Conservation (phyloP, 2,888 invertebrate genomes). For the Cotesia congregata region DNA sequence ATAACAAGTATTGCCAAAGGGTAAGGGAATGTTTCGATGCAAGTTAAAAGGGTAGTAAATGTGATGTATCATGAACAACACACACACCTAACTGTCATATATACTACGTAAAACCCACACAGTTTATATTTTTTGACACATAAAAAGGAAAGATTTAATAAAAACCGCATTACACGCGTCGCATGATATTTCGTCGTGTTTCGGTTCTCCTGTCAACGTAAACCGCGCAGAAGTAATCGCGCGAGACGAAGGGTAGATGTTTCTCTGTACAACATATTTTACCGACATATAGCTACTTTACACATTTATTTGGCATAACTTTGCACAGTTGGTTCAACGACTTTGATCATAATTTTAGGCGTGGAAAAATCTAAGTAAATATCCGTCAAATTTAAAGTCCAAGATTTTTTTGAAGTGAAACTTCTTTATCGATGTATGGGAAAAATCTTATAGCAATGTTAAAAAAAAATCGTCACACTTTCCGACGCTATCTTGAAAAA, state of each 20-base stretch:
- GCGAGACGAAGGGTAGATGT: conserved; percentile 31
- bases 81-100: conserved; percentile 8
- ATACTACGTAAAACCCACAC: background rate
- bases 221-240: conserved; percentile 41
- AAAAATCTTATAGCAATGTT: too few relatives aligned
- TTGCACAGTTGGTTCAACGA: too few relatives aligned
- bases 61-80: conserved; percentile 21
- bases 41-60: conserved; percentile 3
- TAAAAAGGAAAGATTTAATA: conserved; percentile 57
- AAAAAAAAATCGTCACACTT: too few relatives aligned
- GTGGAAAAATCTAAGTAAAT: too few relatives aligned
- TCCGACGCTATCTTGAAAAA: too few relatives aligned
- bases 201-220: conserved; percentile 43
- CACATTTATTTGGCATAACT: too few relatives aligned
- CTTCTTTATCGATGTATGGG: too few relatives aligned
- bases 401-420: too few relatives aligned
- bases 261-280: conserved; percentile 18
- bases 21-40: background rate
- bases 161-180: conserved; percentile 66
- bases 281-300: background rate
- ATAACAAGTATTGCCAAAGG: conserved; percentile 35
- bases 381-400: too few relatives aligned
- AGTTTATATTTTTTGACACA: background rate
- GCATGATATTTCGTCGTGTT: conserved; percentile 60
- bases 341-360: too few relatives aligned